Base-by-base conservation (phyloP, 2,797 vertebrate species). In the Pseudochaenichthys georgianus region DNA sequence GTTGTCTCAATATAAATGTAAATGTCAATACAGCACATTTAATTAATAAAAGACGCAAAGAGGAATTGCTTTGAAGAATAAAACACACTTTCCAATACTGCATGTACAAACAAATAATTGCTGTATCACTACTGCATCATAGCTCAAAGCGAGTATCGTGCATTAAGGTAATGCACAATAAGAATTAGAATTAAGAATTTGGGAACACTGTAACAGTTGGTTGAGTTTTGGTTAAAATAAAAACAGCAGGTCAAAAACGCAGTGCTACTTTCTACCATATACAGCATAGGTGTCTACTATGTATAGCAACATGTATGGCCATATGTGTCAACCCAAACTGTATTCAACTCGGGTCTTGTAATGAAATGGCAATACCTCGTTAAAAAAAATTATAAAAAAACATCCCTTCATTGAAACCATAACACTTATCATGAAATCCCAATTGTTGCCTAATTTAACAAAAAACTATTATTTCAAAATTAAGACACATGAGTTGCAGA, bases 401-500 rank as follows among this genome's bases (percentile, higher is more conserved):
- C 9, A 63, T 60, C 51, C 70, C 46, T 46, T 64, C 16, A 57
- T 38, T 60, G 21, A 71, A 81, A 70, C 13, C 62, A 59, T 34
- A 58, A 52, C 38, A 48, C 50, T 58, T 57, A 51, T 42, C 48
- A 41, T 21, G 11, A 75, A 84, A 82, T 61, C 53, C 48, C 76
- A 61, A 42, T 52, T 64, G 58, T 63, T 72, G 61, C 64, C 50
- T 77, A 75, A 31, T 41, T 13, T 71, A 55, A 82, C 55, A 81
- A 76, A 84, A 28, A 73, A 65, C 16, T 79, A 67, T 16, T 2
- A 3, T 68, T 78, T 80, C 60, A 42, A 86, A 87, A 78, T 91
- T 90, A 94, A 91, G 90, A 93, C 87, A 89, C 71, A 46, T 64
- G 70, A 86, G 73, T 77, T 89, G 70, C 65, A 83, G 87, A 85